phyloP scores from a whole-genome alignment of 2,113 vertebrate genomes.

The Rhynchomys soricoides region DNA sequence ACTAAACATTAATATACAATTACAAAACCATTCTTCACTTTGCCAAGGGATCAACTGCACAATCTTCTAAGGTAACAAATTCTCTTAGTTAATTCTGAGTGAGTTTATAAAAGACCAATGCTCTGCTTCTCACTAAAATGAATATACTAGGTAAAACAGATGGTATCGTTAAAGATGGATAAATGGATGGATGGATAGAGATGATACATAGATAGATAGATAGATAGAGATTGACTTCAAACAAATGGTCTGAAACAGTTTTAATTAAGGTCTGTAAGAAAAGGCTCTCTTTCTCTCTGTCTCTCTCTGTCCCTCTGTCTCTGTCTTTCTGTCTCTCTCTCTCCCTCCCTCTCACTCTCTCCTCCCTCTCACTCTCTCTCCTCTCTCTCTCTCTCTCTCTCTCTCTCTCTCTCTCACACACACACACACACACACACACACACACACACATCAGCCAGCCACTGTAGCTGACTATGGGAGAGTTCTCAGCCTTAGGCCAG shows the following conservation, averaged over 20 bases:
- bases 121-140: neutral
- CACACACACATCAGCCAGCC: neutral
- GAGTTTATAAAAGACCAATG: conserved; percentile 27
- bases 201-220: neutral
- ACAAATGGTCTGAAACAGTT: neutral
- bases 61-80: neutral
- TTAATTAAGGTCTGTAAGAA: neutral
- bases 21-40: conserved; percentile 45
- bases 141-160: conserved; percentile 32
- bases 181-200: too few species aligned
- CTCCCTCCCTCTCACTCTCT: too few species aligned
- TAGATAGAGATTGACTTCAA: neutral
- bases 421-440: too few species aligned
- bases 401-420: too few species aligned
- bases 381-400: too few species aligned
- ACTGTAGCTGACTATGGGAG: neutral
- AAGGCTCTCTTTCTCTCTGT: neutral
- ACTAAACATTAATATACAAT: conserved; percentile 47
- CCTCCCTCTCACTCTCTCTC: too few species aligned
- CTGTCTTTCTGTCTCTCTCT: neutral
- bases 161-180: neutral
- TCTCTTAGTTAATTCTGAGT: conserved; percentile 37
- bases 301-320: too few species aligned
- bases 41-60: conserved; percentile 40
- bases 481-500: neutral